Percentiles rank a stretch among this genome's conserved stretches.
These are phyloP conservation scores for Cheilosia impressa DNA, from an alignment of 2,888 invertebrate species.

Conservation along the genomic window DNA sequence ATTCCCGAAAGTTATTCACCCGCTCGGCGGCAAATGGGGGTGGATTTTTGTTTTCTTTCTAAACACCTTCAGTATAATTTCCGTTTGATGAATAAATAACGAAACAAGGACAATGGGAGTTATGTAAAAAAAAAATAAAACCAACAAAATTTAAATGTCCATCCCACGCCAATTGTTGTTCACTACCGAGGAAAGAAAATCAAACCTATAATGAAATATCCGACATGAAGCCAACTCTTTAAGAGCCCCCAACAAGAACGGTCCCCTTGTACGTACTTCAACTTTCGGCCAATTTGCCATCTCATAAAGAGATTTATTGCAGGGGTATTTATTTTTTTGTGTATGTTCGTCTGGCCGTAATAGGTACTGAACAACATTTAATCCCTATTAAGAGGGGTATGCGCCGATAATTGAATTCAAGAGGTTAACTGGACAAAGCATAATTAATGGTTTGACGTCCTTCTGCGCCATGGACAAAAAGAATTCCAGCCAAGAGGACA, in stretches of 20 bases:
- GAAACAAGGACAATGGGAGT: too few species aligned
- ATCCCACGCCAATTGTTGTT: too few species aligned
- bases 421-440: conserved; percentile 52
- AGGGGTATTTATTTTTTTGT: background rate
- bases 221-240: background rate
- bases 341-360: conserved; percentile 17
- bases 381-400: conserved; percentile 39
- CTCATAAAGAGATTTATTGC: conserved; percentile 40
- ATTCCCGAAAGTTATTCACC: background rate
- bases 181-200: too few species aligned
- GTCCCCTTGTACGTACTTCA: background rate
- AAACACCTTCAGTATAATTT: too few species aligned
- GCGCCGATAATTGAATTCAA: conserved; percentile 42
- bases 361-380: conserved; percentile 37
- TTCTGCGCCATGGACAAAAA: background rate
- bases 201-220: too few species aligned
- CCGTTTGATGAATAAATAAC: too few species aligned
- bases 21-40: too few species aligned
- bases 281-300: conserved; percentile 23
- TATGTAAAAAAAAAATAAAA: too few species aligned
- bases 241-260: background rate
- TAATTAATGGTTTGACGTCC: conserved; percentile 35
- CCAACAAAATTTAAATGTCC: too few species aligned
- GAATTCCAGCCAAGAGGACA: background rate
- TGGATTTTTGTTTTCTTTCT: too few species aligned